Evolutionary conservation across 2,113 vertebrate genomes (phyloP), one percentile per base, ranked within the genome.

Genomic region (Cygnus atratus): DNA sequence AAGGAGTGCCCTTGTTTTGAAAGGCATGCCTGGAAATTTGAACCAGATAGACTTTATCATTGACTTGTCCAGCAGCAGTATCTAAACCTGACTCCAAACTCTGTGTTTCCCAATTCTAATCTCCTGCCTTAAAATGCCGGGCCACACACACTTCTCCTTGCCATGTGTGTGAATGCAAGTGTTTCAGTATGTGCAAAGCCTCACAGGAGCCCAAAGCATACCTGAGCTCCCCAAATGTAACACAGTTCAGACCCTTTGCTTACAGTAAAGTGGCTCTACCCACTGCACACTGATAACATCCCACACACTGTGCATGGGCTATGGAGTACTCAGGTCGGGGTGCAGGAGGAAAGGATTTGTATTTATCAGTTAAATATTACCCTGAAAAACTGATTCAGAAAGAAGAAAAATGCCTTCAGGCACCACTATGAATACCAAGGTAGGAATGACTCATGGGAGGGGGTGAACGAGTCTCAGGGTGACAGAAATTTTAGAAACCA

Each of bases 321-420:
- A 11, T 26, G 54, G 68, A 17, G 8, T 29, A 7, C 44, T 57
- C 41, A 5, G 44, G 25, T 33, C 10, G 9, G 35, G 75, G 33
- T 2, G 0, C 28, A 4, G 66, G 50, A 65, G 50, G 84, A 62
- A 35, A 62, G 62, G 67, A 20, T 24, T 28, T 37, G 57, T 61
- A 21, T 71, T 44, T 21, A 87, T 58, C 78, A 50, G 91, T 87
- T 87, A 92, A 76, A 90, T 54, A 90, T 90, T 87, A 93, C 63
- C 87, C 41, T 18, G 68, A 10, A 20, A 73, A 79, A 3, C 16
- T 10, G 14, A 82, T 86, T 54, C 43, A 14, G 72, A 81, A 71
- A 62, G 76, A 22, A 85, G 50, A 37, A 75, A 84, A 93, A 71
- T 29, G 20, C 78, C 73, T 75, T 6, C 73, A 39, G 65, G 87